A percentile compares a stretch with the other conserved stretches of the same genome.
phyloP scores from a whole-genome alignment of 2,888 invertebrate genomes.

The Dryobotodes eremita region DNA sequence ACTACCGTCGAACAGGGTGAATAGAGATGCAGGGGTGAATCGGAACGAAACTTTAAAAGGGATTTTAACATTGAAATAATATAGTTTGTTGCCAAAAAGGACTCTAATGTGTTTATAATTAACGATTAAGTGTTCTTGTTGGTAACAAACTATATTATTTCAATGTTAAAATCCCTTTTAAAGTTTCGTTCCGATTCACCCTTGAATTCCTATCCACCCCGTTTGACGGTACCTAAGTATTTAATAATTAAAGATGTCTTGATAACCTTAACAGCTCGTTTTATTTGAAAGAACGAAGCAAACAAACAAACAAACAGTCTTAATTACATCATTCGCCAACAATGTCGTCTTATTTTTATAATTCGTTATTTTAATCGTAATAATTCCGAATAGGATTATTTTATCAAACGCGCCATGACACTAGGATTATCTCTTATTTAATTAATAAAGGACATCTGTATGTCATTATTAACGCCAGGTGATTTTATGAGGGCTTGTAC shows the following conservation, averaged over 20 bases:
- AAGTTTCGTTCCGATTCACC: no score
- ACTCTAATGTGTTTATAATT: no score
- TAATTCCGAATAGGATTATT: constrained; percentile 39
- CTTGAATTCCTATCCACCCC: no score
- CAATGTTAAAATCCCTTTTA: no score
- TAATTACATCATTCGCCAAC: constrained; percentile 13
- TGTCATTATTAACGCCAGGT: constrained; percentile 53
- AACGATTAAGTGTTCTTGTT: no score
- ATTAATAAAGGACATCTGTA: constrained; percentile 59
- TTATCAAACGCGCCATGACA: constrained; percentile 49
- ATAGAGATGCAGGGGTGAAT: no score
- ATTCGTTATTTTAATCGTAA: constrained; percentile 20
- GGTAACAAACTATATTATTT: no score
- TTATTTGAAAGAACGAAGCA: background rate
- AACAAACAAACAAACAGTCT: constrained; percentile 18
- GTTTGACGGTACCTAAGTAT: background rate
- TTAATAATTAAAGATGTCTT: background rate
- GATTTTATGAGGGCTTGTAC: constrained; percentile 45
- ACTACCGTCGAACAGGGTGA: no score
- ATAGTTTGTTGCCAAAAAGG: no score
- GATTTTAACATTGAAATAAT: no score
- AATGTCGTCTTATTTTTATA: background rate
- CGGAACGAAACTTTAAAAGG: no score
- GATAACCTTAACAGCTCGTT: background rate
- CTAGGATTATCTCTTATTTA: constrained; percentile 53